phyloP scores from a whole-genome alignment of 1,140 invertebrate genomes.

The Megalopta genalis region DNA sequence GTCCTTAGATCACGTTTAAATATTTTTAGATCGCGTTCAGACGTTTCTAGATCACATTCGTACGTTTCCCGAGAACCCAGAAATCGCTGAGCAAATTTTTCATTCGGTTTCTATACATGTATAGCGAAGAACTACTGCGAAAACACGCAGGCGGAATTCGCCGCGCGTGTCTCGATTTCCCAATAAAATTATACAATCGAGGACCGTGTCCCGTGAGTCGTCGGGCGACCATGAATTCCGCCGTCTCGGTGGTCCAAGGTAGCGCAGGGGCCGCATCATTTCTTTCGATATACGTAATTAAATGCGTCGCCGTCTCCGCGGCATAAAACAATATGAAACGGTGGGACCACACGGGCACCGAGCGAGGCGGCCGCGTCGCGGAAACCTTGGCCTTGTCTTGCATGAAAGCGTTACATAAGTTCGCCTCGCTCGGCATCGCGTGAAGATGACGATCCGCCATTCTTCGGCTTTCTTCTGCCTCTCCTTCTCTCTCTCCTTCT shows the following conservation, averaged over 20 bases:
- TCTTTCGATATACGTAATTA: conserved; percentile 42
- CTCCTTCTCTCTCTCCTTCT: neutral
- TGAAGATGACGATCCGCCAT: conserved; percentile 59
- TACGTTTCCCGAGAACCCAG: too few species aligned
- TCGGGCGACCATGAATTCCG: conserved; percentile 9
- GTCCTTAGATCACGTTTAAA: too few species aligned
- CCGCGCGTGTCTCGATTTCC: too few species aligned
- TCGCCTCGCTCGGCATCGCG: conserved; percentile 54
- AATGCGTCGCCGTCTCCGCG: conserved; percentile 34
- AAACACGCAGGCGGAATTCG: too few species aligned
- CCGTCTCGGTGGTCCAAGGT: conserved; percentile 35
- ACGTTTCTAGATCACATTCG: too few species aligned
- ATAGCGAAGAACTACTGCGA: too few species aligned
- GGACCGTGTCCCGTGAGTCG: neutral
- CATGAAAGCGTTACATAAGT: conserved; percentile 68
- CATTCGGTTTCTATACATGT: too few species aligned
- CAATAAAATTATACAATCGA: conserved; percentile 21
- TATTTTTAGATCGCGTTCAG: too few species aligned
- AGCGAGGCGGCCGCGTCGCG: conserved; percentile 6
- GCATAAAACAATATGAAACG: conserved; percentile 48
- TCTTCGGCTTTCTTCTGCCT: conserved; percentile 22
- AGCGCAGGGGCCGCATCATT: conserved; percentile 16
- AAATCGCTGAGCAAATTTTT: too few species aligned
- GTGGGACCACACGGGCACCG: conserved; percentile 40
- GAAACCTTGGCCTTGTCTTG: conserved; percentile 71